These are phyloP conservation scores for Fregetta grallaria DNA, from an alignment of 2,113 vertebrate genomes.

Conservation along the genomic window DNA sequence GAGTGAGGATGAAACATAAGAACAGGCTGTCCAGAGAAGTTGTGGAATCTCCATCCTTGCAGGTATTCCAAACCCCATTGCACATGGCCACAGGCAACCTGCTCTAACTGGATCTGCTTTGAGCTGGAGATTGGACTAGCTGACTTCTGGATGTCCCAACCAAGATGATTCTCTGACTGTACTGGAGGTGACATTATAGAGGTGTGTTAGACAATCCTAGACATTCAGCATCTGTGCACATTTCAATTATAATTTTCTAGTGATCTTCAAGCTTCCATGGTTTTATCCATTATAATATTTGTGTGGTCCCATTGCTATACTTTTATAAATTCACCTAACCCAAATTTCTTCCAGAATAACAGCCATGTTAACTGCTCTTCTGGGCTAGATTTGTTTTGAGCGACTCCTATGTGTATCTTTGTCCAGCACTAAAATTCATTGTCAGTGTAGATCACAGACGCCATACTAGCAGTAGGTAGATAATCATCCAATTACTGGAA, in stretches of 20 bases:
- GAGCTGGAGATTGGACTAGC: not conserved
- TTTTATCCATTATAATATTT: not conserved
- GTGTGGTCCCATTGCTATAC: not conserved
- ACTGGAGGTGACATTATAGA: not conserved
- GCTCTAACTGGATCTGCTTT: not conserved
- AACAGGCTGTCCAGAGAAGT: not conserved
- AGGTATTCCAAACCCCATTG: not conserved
- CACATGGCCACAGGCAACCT: fast-evolving
- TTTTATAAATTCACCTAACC: not conserved
- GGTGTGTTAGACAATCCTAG: not conserved
- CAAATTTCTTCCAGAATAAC: not conserved
- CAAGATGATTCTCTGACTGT: not conserved
- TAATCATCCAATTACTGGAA: not conserved
- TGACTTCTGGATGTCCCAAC: not conserved
- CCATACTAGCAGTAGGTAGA: not conserved
- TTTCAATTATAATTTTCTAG: not conserved
- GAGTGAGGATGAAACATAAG: not conserved
- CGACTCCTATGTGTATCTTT: not conserved
- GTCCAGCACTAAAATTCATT: not conserved
- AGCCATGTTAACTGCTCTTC: not conserved
- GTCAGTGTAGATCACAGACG: not conserved
- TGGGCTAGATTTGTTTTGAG: not conserved
- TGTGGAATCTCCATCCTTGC: not conserved
- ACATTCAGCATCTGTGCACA: not conserved
- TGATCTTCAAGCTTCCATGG: not conserved